Conservation (phyloP, 2,888 invertebrate species). For the Harmothoe impar region DNA sequence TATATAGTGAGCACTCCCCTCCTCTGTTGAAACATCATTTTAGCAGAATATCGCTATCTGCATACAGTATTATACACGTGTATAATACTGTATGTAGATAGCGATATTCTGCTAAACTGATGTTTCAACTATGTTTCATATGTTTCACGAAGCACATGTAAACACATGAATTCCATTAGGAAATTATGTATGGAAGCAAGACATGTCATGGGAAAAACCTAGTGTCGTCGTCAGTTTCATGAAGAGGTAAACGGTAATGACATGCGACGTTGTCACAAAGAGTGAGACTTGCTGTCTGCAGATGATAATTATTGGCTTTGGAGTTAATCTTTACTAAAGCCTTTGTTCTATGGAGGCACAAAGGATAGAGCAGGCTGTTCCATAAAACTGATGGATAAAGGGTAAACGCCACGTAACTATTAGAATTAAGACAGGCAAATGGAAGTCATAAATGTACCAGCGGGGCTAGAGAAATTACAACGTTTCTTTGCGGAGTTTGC, state of each 20-base stretch:
- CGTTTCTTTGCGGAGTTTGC: neutral
- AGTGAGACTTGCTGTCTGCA: neutral
- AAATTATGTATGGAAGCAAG: too few relatives aligned
- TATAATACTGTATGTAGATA: too few relatives aligned
- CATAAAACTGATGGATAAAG: neutral
- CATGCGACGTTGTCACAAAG: neutral
- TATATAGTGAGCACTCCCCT: too few relatives aligned
- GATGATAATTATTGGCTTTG: neutral
- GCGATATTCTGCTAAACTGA: too few relatives aligned
- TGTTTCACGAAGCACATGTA: too few relatives aligned
- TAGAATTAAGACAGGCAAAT: neutral
- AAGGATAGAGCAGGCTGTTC: neutral
- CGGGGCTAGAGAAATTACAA: neutral
- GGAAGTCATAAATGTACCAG: neutral
- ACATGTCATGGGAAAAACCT: too few relatives aligned
- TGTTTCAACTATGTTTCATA: too few relatives aligned
- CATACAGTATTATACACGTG: too few relatives aligned
- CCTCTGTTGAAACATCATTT: too few relatives aligned
- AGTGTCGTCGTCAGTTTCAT: too few relatives aligned
- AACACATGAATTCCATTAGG: too few relatives aligned
- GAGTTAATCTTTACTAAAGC: neutral
- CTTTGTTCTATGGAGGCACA: neutral
- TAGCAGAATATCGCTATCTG: too few relatives aligned
- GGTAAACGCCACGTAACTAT: neutral
- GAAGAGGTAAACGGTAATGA: neutral